Percentiles rank a stretch among this genome's conserved stretches.
phyloP scores from a whole-genome alignment of 2,888 invertebrate genomes.

The Orchesella flavescens region DNA sequence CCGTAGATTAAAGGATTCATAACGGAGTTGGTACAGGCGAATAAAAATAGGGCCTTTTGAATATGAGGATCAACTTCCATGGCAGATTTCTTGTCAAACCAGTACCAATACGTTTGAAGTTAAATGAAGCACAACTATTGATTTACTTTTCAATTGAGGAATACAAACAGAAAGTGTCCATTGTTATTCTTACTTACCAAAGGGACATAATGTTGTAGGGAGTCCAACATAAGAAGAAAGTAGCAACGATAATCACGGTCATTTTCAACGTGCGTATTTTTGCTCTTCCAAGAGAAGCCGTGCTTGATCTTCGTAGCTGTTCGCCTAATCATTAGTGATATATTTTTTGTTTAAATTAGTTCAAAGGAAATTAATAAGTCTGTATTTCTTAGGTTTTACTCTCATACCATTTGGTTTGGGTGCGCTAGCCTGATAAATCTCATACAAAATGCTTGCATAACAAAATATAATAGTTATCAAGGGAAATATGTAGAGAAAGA shows the following conservation, averaged over 20 bases:
- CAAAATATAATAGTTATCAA: constrained; percentile 89
- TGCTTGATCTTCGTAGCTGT: constrained; percentile 68
- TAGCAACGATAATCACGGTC: constrained; percentile 76
- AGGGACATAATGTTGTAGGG: constrained; percentile 76
- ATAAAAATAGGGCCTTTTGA: constrained; percentile 90
- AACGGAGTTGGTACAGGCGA: constrained; percentile 96
- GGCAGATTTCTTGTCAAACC: constrained; percentile 85
- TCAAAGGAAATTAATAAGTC: too few relatives aligned
- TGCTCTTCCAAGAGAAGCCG: constrained; percentile 73
- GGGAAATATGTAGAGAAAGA: constrained; percentile 90
- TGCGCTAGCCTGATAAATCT: constrained; percentile 80
- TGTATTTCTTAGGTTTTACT: constrained; percentile 36
- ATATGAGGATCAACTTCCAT: constrained; percentile 82
- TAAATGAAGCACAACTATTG: too few relatives aligned
- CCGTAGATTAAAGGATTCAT: constrained; percentile 79
- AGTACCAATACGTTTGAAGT: constrained; percentile 79
- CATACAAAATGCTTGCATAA: constrained; percentile 88
- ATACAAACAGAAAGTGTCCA: too few relatives aligned
- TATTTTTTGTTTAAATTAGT: not conserved
- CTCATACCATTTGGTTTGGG: constrained; percentile 32
- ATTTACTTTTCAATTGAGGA: too few relatives aligned
- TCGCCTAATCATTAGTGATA: constrained; percentile 63
- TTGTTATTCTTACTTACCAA: constrained; percentile 73
- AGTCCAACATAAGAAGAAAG: constrained; percentile 77
- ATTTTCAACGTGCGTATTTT: constrained; percentile 75